Conservation (phyloP, 30 jellyfish, hydroid and myxozoan genomes). For the Pseudorhiza aurosa region DNA sequence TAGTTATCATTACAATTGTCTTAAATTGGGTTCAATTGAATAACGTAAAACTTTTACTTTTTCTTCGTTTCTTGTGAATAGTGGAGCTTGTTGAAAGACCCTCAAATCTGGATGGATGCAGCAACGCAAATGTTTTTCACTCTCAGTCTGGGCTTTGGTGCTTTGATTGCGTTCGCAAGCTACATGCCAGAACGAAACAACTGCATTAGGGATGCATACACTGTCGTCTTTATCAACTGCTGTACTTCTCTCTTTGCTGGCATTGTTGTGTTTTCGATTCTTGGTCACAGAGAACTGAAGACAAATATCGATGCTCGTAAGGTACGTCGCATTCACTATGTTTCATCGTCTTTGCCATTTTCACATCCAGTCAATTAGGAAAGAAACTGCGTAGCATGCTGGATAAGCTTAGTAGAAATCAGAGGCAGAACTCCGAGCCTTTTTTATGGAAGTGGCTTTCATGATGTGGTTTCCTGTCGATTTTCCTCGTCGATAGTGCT, state of each 20-base stretch:
- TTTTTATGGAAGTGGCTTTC: too few species aligned
- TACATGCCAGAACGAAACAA: slow-evolving; percentile 93
- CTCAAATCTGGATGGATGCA: slow-evolving; percentile 98
- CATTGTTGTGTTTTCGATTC: slow-evolving; percentile 89
- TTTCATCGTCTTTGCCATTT: too few species aligned
- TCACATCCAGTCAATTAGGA: too few species aligned
- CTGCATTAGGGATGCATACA: slow-evolving; percentile 88
- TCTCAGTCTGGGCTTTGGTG: slow-evolving; percentile 96
- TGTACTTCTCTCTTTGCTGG: slow-evolving; percentile 94
- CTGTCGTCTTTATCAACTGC: slow-evolving; percentile 86
- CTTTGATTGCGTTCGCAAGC: slow-evolving; percentile 92
- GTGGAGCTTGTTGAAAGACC: slow-evolving; percentile 72
- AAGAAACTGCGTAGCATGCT: too few species aligned
- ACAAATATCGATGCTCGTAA: slow-evolving; percentile 80
- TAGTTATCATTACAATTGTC: neutral
- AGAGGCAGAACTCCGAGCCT: too few species aligned
- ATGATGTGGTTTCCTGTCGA: too few species aligned
- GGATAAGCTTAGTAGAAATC: too few species aligned
- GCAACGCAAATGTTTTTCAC: slow-evolving; percentile 98
- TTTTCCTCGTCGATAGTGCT: too few species aligned
- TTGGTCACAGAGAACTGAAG: slow-evolving; percentile 82
- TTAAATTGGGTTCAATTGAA: too few species aligned
- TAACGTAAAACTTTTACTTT: neutral
- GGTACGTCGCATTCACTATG: too few species aligned
- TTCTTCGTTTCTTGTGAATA: neutral